Evolutionary conservation across 2,113 vertebrate species (phyloP).

Genomic region (Engystomops pustulosus): DNA sequence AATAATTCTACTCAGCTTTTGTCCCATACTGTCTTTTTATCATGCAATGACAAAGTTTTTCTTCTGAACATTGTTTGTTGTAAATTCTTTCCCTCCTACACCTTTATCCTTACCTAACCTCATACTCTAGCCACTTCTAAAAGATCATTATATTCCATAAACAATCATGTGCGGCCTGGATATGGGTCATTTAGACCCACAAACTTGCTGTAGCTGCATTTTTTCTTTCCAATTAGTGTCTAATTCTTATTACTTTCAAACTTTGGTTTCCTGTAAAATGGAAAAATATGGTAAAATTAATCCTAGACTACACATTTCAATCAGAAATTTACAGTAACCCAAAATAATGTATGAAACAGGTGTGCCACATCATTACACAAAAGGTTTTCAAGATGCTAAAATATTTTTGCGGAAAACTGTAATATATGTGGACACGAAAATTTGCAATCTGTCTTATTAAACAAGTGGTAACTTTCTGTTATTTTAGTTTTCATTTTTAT

Average conservation of each 20-base stretch:
- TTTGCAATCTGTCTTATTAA: background rate
- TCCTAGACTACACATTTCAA: background rate
- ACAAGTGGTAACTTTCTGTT: no score
- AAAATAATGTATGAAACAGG: background rate
- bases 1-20: no score
- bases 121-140: slow-evolving; percentile 45
- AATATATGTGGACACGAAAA: background rate
- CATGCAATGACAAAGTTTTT: no score
- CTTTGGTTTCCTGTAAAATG: slow-evolving; percentile 14
- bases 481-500: no score
- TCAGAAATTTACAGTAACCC: background rate
- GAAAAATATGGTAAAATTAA: background rate
- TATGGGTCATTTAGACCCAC: slow-evolving; percentile 38
- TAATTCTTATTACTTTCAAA: slow-evolving; percentile 26
- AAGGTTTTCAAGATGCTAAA: background rate
- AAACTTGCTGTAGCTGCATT: slow-evolving; percentile 40
- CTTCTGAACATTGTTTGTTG: background rate
- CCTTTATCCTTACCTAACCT: slow-evolving; percentile 43
- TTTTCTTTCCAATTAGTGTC: slow-evolving; percentile 10
- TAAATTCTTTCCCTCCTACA: slow-evolving; percentile 29
- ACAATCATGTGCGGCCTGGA: slow-evolving; percentile 23
- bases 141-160: slow-evolving; percentile 21
- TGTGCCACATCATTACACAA: background rate
- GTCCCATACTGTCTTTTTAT: background rate
- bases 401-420: background rate